These are phyloP conservation scores for Hyles euphorbiae DNA, from an alignment of 1,140 invertebrate species.

Conservation along the genomic window DNA sequence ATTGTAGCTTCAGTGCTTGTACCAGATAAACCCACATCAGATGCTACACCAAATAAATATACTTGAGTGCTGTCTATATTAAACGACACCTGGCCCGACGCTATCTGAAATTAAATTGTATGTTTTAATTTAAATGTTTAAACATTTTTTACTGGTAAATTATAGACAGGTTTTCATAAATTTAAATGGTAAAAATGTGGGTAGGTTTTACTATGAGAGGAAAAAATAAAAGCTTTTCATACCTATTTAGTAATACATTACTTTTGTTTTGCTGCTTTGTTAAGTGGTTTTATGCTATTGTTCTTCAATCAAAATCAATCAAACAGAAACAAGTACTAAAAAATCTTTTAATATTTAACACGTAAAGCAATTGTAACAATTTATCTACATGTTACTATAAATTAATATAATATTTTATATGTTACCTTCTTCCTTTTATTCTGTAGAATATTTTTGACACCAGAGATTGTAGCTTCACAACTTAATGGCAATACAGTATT, in stretches of 20 bases:
- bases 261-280: no score
- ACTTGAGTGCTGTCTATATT: slow-evolving; percentile 76
- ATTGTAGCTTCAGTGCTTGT: slow-evolving; percentile 73
- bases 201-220: no score
- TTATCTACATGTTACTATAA: background rate
- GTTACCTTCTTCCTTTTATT: slow-evolving; percentile 76
- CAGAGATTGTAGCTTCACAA: slow-evolving; percentile 73
- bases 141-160: background rate
- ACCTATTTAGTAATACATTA: no score
- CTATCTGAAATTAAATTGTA: slow-evolving; percentile 66
- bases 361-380: no score
- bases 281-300: no score
- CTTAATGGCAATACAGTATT: slow-evolving; percentile 75
- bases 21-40: slow-evolving; percentile 72
- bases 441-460: slow-evolving; percentile 76
- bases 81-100: slow-evolving; percentile 80
- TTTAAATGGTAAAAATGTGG: no score
- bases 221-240: no score
- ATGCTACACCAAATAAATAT: slow-evolving; percentile 78
- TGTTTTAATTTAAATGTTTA: background rate
- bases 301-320: no score
- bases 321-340: no score
- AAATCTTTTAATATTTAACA: no score
- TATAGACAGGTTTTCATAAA: no score
- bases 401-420: slow-evolving; percentile 14